These are phyloP conservation scores for Callopanchax toddi DNA, from an alignment of 2,113 vertebrate genomes.

Conservation along the genomic window DNA sequence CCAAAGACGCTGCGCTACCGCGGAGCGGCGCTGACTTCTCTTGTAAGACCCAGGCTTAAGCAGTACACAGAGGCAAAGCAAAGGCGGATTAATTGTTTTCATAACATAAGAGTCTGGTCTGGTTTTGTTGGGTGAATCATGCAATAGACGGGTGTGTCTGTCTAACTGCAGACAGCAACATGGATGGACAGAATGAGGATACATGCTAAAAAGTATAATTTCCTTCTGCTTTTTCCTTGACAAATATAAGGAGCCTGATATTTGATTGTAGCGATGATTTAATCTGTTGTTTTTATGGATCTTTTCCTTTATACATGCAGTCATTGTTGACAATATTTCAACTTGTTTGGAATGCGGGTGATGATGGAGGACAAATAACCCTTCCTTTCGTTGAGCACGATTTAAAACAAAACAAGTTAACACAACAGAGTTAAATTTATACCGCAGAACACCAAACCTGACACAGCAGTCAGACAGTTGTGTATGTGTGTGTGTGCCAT, in stretches of 20 bases:
- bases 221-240: background rate
- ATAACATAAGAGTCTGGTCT: background rate
- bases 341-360: slow-evolving; percentile 2
- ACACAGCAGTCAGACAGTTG: slow-evolving; percentile 33
- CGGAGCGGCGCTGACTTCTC: no score
- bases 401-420: slow-evolving; percentile 5
- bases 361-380: background rate
- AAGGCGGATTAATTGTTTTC: background rate
- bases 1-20: no score
- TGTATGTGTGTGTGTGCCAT: slow-evolving; percentile 47
- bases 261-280: no score
- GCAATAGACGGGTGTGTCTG: background rate
- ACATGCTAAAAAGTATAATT: background rate
- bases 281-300: background rate
- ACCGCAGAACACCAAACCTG: slow-evolving; percentile 36
- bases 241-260: no score
- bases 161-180: background rate
- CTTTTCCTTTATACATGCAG: background rate
- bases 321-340: background rate
- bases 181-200: background rate
- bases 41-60: no score
- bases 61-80: background rate
- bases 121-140: background rate
- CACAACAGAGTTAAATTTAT: slow-evolving; percentile 19
- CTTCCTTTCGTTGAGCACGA: slow-evolving; percentile 9